Base-by-base conservation (phyloP, 2,888 invertebrate genomes). In the Ophion ellenae region DNA sequence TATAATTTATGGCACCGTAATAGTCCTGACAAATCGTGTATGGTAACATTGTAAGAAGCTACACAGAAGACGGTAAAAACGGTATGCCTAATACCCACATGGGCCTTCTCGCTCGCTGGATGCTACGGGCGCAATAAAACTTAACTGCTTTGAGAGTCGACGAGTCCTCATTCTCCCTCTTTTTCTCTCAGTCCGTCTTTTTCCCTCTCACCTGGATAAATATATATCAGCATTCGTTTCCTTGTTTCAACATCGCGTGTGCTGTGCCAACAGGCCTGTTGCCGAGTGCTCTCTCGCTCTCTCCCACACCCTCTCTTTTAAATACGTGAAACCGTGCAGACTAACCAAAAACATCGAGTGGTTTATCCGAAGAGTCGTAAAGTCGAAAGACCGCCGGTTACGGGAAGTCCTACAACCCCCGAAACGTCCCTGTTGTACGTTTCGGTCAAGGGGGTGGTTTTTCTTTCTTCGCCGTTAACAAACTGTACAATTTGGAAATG, bases 11-110 rank as follows among this genome's bases (percentile, higher is more conserved):
- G 92, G 89, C 90, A 87, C 89, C 88, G 90, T 91, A 92, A 93
- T 91, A 88, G 88, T 91, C 90, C 91, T 92, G 92, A 93, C 92
- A 93, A 93, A 93, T 92, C 91, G 91, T 91, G 91, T 92, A 92
- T 92, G 91, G 91, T 92, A 92, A 93, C 93, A 93, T 91, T 92
- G 92, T 92, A 90, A 90, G 90, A 86, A 89, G 90, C 87, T 67
- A 80, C 47, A 47, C 77, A 71, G 67, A 88, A 89, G 90, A 90
- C 89, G 89, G 91, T 91, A 93, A 92, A 92, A 93, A 91, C 90
- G 90, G 90, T 89, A 82, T 86, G 90, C 90, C 89, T 77, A 86
- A 77, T 77, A 74, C 89, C 90, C 88, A 85, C 84, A 78, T 76
- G 86, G 79, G 61, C 84, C 87, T 86, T 81, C 63, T 75, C 71